A percentile compares a stretch with the other conserved stretches of the same genome.
phyloP scores from a whole-genome alignment of 2,888 invertebrate species.

The Rhaphigaster nebulosa region DNA sequence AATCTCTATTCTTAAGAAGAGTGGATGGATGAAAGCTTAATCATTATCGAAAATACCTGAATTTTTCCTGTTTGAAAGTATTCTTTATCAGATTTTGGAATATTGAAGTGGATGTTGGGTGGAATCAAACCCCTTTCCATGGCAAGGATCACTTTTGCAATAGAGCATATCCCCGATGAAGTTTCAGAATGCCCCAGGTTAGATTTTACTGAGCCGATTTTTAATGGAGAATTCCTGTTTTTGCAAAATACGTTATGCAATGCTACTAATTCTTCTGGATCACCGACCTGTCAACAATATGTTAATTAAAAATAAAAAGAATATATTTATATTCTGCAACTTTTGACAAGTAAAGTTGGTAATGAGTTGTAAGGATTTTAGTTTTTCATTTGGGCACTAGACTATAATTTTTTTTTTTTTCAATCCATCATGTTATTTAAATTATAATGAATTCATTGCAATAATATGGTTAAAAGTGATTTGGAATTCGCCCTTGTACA shows the following conservation, averaged over 20 bases:
- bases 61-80: conserved; percentile 75
- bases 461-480: no score
- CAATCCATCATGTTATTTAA: no score
- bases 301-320: background rate
- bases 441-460: no score
- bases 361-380: no score
- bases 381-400: background rate
- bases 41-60: conserved; percentile 62
- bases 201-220: conserved; percentile 92
- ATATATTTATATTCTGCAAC: no score
- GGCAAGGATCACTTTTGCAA: conserved; percentile 86
- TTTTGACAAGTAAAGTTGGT: background rate
- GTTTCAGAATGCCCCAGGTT: conserved; percentile 96
- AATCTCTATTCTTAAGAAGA: background rate
- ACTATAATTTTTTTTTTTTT: no score
- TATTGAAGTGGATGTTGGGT: conserved; percentile 85
- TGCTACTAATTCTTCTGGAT: conserved; percentile 91
- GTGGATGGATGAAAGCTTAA: background rate
- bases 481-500: no score
- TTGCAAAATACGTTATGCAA: conserved; percentile 85
- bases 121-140: conserved; percentile 86
- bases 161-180: conserved; percentile 84
- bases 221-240: conserved; percentile 80
- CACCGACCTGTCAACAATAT: conserved; percentile 75
- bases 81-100: conserved; percentile 71